Evolutionary conservation across 1,140 invertebrate species (phyloP).

Genomic region (Pteromalus puparum): DNA sequence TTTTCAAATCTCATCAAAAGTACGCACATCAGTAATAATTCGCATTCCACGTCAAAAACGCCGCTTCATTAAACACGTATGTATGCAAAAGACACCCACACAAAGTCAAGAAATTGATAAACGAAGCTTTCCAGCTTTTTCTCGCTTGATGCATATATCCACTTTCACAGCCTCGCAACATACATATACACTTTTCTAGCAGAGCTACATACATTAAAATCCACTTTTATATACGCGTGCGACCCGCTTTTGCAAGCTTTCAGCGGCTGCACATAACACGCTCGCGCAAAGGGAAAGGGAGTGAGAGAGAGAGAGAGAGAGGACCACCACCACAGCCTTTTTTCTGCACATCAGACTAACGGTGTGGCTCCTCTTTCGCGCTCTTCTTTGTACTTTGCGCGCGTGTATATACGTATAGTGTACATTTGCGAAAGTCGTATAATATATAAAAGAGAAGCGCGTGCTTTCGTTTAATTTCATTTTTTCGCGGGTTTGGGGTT

Average conservation of each 20-base stretch:
- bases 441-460: too few species aligned
- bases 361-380: neutral
- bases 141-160: too few species aligned
- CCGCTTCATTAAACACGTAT: too few species aligned
- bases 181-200: neutral
- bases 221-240: neutral
- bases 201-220: constrained; percentile 5
- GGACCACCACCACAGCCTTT: neutral
- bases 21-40: too few species aligned
- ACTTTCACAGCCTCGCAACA: neutral
- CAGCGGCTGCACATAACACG: neutral
- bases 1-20: too few species aligned
- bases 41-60: too few species aligned
- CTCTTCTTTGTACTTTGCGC: constrained; percentile 3
- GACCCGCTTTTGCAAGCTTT: neutral
- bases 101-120: neutral
- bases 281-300: neutral
- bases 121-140: neutral
- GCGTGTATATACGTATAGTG: neutral
- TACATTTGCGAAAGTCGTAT: neutral
- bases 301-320: too few species aligned
- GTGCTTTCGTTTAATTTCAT: neutral
- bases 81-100: too few species aligned
- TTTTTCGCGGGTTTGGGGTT: neutral
- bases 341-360: neutral